Evolutionary conservation across 1,140 invertebrate species (phyloP), one percentile per base, ranked within the genome.

Genomic region (Parasteatoda tepidariorum): DNA sequence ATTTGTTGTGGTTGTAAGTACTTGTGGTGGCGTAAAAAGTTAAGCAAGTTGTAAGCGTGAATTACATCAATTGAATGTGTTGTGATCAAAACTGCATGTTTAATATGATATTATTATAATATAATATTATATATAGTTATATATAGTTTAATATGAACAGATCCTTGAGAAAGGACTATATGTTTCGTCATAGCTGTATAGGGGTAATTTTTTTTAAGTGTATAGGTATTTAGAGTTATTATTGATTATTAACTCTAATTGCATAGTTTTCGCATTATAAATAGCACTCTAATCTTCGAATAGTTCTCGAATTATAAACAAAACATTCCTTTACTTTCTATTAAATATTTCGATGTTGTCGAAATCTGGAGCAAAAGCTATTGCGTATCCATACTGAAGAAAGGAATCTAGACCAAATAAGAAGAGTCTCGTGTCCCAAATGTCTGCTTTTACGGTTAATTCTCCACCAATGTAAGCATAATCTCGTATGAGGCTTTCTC

Each of bases 391-490:
- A 7, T 62, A 81, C 18, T 70, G 59, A 15, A 64, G 64, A 41
- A 85, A 85, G 15, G 54, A 81, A 41, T 85, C 76, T n/a, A 38
- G 31, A 1, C 68, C 64, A 26, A 85, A 85, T 3, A 67, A 6
- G 24, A 85, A 85, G 2, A 33, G 11, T 11, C 28, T 66, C 11
- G 41, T 18, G 22, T 81, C 57, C 57, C 48, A 57, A 6, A 85
- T 70, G 28, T 85, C 84, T 11, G 84, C 84, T 34, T 33, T 5
- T 0, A 85, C 70, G 2, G 84, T 85, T 31, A 85, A n/a, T 48
- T 82, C 59, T 9, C 84, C 84, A 2, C 64, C 84, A 5, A 85
- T 68, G 59, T 85, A 85, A 9, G 78, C 84, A 26, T 85, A 85
- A 34, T 81, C 55, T 26, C 76, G 15, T 30, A 24, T 30, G 11